Evolutionary conservation across 2,797 vertebrate genomes (phyloP), one percentile per base, ranked within the genome.

Genomic region (Chelmon rostratus): DNA sequence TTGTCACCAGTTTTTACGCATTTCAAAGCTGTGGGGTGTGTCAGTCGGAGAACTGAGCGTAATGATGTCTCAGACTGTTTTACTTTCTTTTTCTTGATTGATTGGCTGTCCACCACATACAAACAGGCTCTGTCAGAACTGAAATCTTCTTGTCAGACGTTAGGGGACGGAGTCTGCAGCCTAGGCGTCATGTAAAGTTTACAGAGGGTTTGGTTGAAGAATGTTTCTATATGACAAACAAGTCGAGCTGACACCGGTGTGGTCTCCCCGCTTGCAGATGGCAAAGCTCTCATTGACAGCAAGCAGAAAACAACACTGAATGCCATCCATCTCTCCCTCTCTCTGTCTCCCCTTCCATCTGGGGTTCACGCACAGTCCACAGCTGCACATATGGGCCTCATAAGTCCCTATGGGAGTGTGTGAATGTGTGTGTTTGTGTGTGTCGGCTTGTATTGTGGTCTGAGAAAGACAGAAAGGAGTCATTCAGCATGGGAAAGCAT

Each of bases 321-420:
- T 80, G 84, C 73, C 78, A 84, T 89, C 72, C 80, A 73, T 88
- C 75, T 76, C 78, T 85, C 46, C 44, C 78, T 65, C 46, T 59
- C 21, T 23, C 10, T 76, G 58, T 79, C 78, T 83, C 88, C 68
- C 61, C 58, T 62, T 81, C 80, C 57, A 85, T 61, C 79, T 65
- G 80, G 61, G 91, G 81, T 89, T 92, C 87, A 92, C 65, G 57
- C 85, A 77, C 80, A 81, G 70, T 86, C 81, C 86, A 85, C 90
- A 93, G 91, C 93, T 95, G 92, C 88, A 88, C 82, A 91, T 85
- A 74, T 89, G 84, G 76, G 83, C 84, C 85, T 86, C 84, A 81
- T 71, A 71, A 81, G 71, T 86, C 82, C 73, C 76, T 3, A 12
- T 82, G 78, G 68, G 83, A 61, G 31, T 63, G 42, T 52, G 50